Conservation (phyloP, 2,797 vertebrate genomes). For the Manis javanica region DNA sequence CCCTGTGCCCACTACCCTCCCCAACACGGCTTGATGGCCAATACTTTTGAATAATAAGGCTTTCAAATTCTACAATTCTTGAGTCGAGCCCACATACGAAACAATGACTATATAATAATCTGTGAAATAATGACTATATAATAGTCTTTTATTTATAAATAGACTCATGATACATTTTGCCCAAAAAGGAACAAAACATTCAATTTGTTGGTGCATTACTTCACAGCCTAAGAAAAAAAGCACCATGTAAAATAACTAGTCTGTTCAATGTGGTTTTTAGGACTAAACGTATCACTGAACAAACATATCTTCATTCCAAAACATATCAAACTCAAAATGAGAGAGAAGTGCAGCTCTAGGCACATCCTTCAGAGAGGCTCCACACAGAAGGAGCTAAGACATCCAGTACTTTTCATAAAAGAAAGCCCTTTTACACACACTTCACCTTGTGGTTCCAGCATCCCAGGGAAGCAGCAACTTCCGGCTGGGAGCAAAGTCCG, state of each 20-base stretch:
- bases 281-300: no score
- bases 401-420: neutral
- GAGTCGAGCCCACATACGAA: neutral
- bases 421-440: slow-evolving; percentile 4
- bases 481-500: slow-evolving; percentile 28
- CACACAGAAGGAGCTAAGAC: neutral
- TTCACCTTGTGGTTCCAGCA: slow-evolving; percentile 37
- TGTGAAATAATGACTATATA: slow-evolving; percentile 4
- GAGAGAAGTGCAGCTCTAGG: neutral
- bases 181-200: slow-evolving; percentile 22
- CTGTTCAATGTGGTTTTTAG: slow-evolving; percentile 23
- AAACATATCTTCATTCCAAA: slow-evolving; percentile 54
- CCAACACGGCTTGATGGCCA: neutral
- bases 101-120: neutral
- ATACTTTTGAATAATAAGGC: slow-evolving; percentile 6
- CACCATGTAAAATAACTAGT: slow-evolving; percentile 3
- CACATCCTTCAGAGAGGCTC: neutral
- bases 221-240: slow-evolving; percentile 43
- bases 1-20: neutral
- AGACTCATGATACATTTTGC: slow-evolving; percentile 22
- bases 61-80: slow-evolving; percentile 41
- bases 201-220: neutral
- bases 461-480: neutral
- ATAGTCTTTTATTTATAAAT: neutral
- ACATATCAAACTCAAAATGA: slow-evolving; percentile 26